These are phyloP conservation scores for Eidolon helvum DNA, from an alignment of 2,113 vertebrate species.

Conservation along the genomic window DNA sequence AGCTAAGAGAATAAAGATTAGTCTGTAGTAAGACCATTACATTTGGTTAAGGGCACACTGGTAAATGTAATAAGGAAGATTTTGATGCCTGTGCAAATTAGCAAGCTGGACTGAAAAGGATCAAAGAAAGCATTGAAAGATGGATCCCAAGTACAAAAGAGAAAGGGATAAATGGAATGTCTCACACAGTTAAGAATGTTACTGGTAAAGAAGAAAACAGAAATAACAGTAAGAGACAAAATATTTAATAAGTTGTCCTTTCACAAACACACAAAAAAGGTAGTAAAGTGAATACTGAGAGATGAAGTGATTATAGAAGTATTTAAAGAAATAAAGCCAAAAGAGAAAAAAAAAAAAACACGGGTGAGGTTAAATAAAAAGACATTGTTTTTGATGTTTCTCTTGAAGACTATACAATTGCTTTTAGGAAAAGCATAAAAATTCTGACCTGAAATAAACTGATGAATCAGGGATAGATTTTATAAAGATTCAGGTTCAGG, in stretches of 20 bases:
- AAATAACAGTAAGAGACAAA: conserved; percentile 46
- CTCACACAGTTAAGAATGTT: conserved; percentile 32
- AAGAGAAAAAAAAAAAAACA: neutral
- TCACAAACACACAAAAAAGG: conserved; percentile 25
- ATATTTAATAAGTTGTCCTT: conserved; percentile 15
- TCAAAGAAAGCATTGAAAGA: conserved; percentile 75
- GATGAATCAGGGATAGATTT: conserved; percentile 56
- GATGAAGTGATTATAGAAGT: neutral
- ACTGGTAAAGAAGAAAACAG: conserved; percentile 19
- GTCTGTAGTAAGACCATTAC: conserved; percentile 58
- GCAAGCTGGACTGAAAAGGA: conserved; percentile 69
- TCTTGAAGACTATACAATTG: conserved; percentile 23
- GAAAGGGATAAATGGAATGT: conserved; percentile 38
- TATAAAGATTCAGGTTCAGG: conserved; percentile 62
- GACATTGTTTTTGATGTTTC: conserved; percentile 9
- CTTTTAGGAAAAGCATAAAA: conserved; percentile 51
- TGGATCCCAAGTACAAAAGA: conserved; percentile 60
- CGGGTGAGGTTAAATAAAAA: neutral
- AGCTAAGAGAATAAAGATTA: conserved; percentile 53
- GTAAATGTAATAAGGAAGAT: conserved; percentile 57
- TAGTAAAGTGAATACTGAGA: conserved; percentile 16
- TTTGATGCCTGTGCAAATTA: conserved; percentile 70
- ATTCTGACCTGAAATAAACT: conserved; percentile 49
- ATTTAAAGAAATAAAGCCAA: neutral
- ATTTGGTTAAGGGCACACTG: conserved; percentile 52